Percentiles rank a stretch among this genome's conserved stretches.
phyloP scores from a whole-genome alignment of 2,888 invertebrate species.

The Watsonalla cultraria region DNA sequence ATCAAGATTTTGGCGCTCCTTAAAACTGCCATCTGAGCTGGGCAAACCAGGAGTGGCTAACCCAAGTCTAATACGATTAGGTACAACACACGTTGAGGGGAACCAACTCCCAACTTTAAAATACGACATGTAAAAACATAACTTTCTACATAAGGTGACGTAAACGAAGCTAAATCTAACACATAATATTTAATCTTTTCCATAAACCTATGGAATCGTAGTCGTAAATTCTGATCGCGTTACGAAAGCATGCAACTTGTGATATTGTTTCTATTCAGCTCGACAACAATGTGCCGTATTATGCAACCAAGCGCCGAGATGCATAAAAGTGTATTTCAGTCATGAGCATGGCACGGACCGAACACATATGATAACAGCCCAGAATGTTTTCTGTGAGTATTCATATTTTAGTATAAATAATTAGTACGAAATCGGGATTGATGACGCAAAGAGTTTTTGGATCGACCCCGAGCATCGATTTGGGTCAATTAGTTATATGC shows the following conservation, averaged over 20 bases:
- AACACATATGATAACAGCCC: constrained; percentile 12
- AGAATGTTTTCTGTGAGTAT: constrained; percentile 37
- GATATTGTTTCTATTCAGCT: not conserved
- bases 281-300: constrained; percentile 25
- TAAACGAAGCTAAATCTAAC: constrained; percentile 1
- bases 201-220: not conserved
- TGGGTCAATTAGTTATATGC: not conserved
- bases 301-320: constrained; percentile 22
- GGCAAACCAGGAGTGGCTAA: too few relatives aligned
- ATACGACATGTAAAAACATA: too few relatives aligned
- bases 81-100: too few relatives aligned
- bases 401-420: too few relatives aligned
- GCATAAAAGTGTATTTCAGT: constrained; percentile 34
- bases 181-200: not conserved
- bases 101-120: too few relatives aligned
- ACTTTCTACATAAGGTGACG: not conserved
- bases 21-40: too few relatives aligned
- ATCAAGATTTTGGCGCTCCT: too few relatives aligned
- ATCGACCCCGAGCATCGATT: too few relatives aligned
- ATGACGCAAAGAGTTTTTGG: too few relatives aligned
- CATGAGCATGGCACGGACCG: constrained; percentile 20
- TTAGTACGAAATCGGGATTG: not conserved
- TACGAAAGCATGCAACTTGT: constrained; percentile 7
- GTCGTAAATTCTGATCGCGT: not conserved
- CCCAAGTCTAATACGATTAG: too few relatives aligned